Base-by-base conservation (phyloP, 2,113 vertebrate genomes). In the Scomber colias region DNA sequence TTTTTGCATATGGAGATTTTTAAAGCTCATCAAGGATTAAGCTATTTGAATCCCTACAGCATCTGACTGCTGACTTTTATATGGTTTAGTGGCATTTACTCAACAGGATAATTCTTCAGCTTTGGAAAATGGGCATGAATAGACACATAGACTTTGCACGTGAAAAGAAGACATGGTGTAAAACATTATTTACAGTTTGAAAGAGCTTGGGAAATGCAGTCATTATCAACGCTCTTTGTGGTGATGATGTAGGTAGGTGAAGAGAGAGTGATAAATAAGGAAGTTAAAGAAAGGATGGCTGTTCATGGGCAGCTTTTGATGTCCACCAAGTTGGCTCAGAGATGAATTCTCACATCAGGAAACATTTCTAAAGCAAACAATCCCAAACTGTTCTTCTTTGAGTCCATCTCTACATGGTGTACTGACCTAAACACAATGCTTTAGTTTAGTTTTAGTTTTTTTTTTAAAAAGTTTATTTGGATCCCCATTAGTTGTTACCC, bases 221-320 rank as follows among this genome's bases (percentile, higher is more conserved):
- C 45, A 0, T 51, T 55, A 31, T 55, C 51, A 44, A 31, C 8
- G 24, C 6, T 51, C 72, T 78, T 75, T 85, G 81, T 84, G 57
- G 46, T 11, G 69, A 17, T 12, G 59, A 54, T 50, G 13, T 65
- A 62, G 49, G 48, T 59, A n/a, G 15, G 16, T 19, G 3, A 21
- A 44, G 21, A 67, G 21, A 67, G 13, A 65, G 14, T 21, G n/a
- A 73, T 76, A 54, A 79, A 79, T 56, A 27, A 55, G 16, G 49
- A 21, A 21, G 21, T 21, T 31, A 30, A 66, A 68, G 14, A 70
- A 60, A 45, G 51, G 8, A 11, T 9, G 2, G 8, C 24, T 49
- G 4, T 45, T 57, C 1, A 60, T 21, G 24, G 21, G 13, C 3
- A 11, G 10, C 2, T 35, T 48, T 56, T 17, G 45, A 59, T 17